phyloP scores from a whole-genome alignment of 2,888 invertebrate species.

The Folsomia candida region DNA sequence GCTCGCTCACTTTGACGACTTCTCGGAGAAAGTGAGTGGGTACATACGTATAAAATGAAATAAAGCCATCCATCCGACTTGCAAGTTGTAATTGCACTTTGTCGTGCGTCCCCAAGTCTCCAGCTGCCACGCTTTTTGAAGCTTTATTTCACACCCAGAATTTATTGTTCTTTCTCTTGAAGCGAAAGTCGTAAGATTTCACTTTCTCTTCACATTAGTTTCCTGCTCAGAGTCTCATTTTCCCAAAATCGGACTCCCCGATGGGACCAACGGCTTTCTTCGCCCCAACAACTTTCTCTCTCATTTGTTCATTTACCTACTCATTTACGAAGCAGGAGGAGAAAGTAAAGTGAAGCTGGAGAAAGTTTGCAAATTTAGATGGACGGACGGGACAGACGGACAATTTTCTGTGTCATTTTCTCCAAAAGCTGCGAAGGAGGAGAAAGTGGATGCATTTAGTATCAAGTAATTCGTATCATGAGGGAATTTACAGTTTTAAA shows the following conservation, averaged over 20 bases:
- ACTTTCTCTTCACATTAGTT: not conserved
- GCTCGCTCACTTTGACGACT: not conserved
- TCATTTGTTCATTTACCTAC: not conserved
- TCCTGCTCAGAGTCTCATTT: not conserved
- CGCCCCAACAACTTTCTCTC: not conserved
- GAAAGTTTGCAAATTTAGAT: not conserved
- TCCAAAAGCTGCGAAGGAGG: too few species aligned
- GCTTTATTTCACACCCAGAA: constrained; percentile 2
- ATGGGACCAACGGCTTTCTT: too few species aligned
- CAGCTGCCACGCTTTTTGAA: not conserved
- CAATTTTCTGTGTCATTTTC: not conserved
- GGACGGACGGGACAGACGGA: not conserved
- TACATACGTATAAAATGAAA: not conserved
- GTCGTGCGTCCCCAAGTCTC: too few species aligned
- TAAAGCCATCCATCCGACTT: not conserved
- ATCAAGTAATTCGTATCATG: too few species aligned
- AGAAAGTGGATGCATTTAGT: too few species aligned
- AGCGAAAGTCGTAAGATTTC: not conserved
- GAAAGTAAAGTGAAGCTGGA: not conserved
- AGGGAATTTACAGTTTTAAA: too few species aligned
- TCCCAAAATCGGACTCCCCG: not conserved
- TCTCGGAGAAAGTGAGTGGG: not conserved
- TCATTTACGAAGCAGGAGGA: too few species aligned
- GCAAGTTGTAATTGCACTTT: not conserved
- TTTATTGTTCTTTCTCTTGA: not conserved